Base-by-base conservation (phyloP, 2,888 invertebrate genomes). In the Hirudinaria manillensis region DNA sequence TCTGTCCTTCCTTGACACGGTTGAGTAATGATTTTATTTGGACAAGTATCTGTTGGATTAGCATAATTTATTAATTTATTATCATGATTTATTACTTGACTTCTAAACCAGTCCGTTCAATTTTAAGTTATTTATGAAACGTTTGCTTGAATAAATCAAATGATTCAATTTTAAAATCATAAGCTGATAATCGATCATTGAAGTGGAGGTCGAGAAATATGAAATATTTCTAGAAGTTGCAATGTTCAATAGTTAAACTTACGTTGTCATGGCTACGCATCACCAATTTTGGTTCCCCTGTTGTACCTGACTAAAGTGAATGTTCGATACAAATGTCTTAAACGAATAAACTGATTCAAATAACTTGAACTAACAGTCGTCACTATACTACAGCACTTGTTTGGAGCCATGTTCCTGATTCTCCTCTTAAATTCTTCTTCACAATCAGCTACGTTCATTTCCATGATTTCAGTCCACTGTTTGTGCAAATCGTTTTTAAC, bases 381-480 rank as follows among this genome's bases (percentile, higher is more conserved):
- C 45, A 85, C 83, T 10, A 85, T 80, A 13, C 81, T 79, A 76
- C 83, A 83, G 76, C 84, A 83, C 75, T 83, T 83, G 79, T 85
- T 84, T 13, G 83, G 82, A 6, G 81, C 80, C 65, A 79, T 79
- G 19, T 76, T 32, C 6, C 75, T 68, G 13, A 83, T 75, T 70
- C 83, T 76, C 27, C 81, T 80, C 55, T 84, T 80, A 45, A 85
- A 34, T 19, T 29, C 34, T 24, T 24, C 65, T 2, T 3, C 65
- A n/a, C 61, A 24, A 32, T 29, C 68, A n/a, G 27, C 68, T 2
- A 27, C 32, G n/a, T 65, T 56, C 38, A 73, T 61, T 36, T 61
- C 55, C 34, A 73, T 29, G 36, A 73, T 32, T n/a, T 73, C 73
- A 10, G 24, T 19, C 73, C 73, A 73, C 73, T 73, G 27, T 3